Percentiles rank a stretch among this genome's conserved stretches.
phyloP scores from a whole-genome alignment of 1,140 invertebrate genomes.

The Cryptotermes secundus region DNA sequence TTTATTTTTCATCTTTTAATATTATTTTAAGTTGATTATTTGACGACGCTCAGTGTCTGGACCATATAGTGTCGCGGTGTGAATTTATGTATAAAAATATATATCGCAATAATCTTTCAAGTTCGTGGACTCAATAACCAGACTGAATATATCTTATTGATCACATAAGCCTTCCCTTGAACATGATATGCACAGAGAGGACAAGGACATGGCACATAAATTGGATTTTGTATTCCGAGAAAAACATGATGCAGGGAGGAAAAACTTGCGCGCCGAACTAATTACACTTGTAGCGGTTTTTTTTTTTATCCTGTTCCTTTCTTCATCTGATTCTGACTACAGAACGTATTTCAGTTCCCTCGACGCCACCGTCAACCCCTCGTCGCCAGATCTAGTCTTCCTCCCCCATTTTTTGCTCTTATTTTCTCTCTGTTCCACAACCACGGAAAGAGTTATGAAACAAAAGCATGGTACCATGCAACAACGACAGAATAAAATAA shows the following conservation, averaged over 20 bases:
- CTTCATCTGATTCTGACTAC: neutral
- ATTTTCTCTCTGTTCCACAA: neutral
- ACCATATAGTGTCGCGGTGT: too few species aligned
- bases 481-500: neutral
- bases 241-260: neutral
- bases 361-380: neutral
- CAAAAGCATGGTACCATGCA: neutral
- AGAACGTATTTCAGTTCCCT: neutral
- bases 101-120: too few species aligned
- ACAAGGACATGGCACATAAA: neutral
- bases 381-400: neutral
- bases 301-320: neutral
- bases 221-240: neutral
- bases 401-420: neutral
- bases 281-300: neutral
- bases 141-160: neutral
- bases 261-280: neutral
- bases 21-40: too few species aligned
- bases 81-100: too few species aligned
- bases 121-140: neutral
- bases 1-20: too few species aligned
- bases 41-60: too few species aligned
- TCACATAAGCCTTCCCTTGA: neutral
- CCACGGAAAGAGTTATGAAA: slow-evolving; percentile 3
- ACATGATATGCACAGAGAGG: neutral